Conservation (phyloP, 2,888 invertebrate genomes). For the Adelognathus sp. region DNA sequence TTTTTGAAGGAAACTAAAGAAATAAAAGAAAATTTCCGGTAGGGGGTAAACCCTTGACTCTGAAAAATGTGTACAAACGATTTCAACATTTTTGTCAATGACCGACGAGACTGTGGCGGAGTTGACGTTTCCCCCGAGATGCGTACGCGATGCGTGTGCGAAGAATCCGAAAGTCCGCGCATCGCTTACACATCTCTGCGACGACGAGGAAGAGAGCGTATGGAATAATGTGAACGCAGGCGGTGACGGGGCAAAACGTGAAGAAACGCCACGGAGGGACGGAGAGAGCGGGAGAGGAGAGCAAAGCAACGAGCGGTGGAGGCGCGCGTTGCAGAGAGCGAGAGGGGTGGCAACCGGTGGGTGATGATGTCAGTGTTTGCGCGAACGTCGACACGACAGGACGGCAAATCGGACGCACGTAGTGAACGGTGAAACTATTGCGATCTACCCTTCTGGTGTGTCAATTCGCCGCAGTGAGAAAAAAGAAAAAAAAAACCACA, state of each 20-base stretch:
- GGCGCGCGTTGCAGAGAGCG: constrained; percentile 25
- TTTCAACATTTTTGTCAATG: no score
- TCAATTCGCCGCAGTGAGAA: no score
- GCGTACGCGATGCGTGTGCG: not conserved
- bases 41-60: no score
- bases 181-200: not conserved
- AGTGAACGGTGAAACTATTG: not conserved
- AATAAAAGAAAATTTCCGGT: no score
- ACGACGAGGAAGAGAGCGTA: not conserved
- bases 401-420: constrained; percentile 15
- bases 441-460: no score
- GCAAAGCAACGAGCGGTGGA: not conserved
- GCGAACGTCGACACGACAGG: constrained; percentile 65
- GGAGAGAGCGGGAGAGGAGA: not conserved
- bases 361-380: constrained; percentile 71
- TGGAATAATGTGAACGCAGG: no score
- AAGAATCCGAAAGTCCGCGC: not conserved
- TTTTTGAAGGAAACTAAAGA: no score
- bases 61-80: no score
- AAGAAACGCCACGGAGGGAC: not conserved
- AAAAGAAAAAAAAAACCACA: no score
- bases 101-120: no score
- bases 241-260: not conserved
- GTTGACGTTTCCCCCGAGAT: no score
- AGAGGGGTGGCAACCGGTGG: constrained; percentile 63